These are phyloP conservation scores for Castor canadensis DNA, from an alignment of 2,113 vertebrate genomes.

Conservation along the genomic window DNA sequence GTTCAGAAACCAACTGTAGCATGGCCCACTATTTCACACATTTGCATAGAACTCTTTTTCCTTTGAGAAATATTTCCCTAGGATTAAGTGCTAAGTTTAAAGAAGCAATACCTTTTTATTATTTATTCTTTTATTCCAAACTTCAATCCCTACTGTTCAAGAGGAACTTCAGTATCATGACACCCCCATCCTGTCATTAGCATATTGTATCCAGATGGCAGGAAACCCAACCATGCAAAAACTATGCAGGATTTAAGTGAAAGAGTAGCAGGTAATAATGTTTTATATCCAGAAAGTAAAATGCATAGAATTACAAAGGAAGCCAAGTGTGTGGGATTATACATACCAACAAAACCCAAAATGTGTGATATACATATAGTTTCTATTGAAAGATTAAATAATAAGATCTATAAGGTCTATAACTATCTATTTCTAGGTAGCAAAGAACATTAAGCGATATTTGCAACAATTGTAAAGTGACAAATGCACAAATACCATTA, in stretches of 20 bases:
- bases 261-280: not conserved
- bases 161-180: not conserved
- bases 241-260: not conserved
- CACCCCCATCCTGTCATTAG: not conserved
- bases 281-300: not conserved
- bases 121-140: not conserved
- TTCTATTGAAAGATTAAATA: not conserved
- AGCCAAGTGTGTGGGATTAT: not conserved
- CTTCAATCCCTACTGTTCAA: not conserved
- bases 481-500: not conserved
- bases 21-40: not conserved
- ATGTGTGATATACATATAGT: not conserved
- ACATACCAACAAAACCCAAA: not conserved
- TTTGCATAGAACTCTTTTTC: not conserved
- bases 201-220: not conserved
- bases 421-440: not conserved
- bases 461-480: not conserved
- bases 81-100: not conserved
- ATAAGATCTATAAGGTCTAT: not conserved
- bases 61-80: not conserved
- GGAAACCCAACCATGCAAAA: not conserved
- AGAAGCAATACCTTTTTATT: not conserved
- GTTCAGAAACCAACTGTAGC: not conserved
- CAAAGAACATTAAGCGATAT: not conserved
- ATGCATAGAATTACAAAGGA: not conserved